Evolutionary conservation across 2,797 vertebrate species (phyloP).

Genomic region (Poecilia picta): DNA sequence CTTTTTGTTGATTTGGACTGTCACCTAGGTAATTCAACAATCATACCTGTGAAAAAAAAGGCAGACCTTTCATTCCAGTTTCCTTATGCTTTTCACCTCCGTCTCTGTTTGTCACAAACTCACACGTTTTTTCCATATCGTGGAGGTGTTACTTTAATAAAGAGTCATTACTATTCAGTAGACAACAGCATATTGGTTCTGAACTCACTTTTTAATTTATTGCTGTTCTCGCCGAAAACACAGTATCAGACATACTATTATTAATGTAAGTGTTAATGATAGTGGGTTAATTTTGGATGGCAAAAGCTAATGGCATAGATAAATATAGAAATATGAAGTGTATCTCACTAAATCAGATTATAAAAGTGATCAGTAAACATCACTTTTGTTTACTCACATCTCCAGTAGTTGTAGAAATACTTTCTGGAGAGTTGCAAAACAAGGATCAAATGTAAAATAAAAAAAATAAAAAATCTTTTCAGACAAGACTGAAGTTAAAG

Average conservation of each 20-base stretch:
- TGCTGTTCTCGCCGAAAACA: neutral
- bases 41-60: slow-evolving; percentile 18
- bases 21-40: slow-evolving; percentile 28
- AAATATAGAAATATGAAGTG: neutral
- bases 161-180: neutral
- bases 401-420: neutral
- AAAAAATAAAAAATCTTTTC: neutral
- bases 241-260: neutral
- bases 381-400: neutral
- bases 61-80: neutral
- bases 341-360: neutral
- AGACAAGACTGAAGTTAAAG: neutral
- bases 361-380: no score
- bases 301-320: neutral
- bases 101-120: neutral
- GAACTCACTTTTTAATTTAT: neutral
- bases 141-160: neutral
- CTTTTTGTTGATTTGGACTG: slow-evolving; percentile 62
- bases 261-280: neutral
- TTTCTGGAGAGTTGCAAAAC: neutral
- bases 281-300: neutral
- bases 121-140: neutral
- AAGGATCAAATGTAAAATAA: neutral
- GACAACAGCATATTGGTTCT: neutral
- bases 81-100: neutral